Conservation (phyloP, 2,888 invertebrate genomes). For the Ochropleura leucogaster region DNA sequence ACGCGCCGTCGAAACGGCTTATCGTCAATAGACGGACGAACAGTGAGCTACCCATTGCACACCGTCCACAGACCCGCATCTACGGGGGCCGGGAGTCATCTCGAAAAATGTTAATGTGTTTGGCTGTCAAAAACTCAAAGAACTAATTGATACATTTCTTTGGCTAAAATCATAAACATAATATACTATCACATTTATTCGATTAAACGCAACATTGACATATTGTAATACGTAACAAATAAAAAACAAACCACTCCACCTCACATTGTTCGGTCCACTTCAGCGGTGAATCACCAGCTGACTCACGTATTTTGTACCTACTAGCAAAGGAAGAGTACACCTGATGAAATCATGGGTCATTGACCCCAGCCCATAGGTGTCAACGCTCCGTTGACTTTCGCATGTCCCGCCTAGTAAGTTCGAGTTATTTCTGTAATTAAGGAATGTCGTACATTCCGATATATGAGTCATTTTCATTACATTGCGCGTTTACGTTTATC, state of each 20-base stretch:
- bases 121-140: background rate
- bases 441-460: background rate
- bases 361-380: conserved; percentile 60
- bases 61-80: too few relatives aligned
- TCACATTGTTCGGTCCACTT: conserved; percentile 60
- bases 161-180: background rate
- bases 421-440: conserved; percentile 29
- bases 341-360: conserved; percentile 76
- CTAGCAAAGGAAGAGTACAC: conserved; percentile 69
- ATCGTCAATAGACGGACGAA: too few relatives aligned
- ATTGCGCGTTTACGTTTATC: background rate
- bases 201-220: background rate
- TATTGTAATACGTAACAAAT: background rate
- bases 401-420: background rate
- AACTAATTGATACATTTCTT: background rate
- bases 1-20: too few relatives aligned
- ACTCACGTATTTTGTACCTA: conserved; percentile 66
- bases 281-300: conserved; percentile 74
- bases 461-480: conserved; percentile 1
- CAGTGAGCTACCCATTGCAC: too few relatives aligned
- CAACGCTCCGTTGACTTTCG: conserved; percentile 40
- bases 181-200: background rate
- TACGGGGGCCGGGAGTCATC: too few relatives aligned
- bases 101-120: too few relatives aligned
- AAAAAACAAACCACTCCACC: conserved; percentile 18